Percentiles rank a stretch among this genome's conserved stretches.
Conservation (phyloP, 2,797 vertebrate genomes). For the Nothura maculosa region DNA sequence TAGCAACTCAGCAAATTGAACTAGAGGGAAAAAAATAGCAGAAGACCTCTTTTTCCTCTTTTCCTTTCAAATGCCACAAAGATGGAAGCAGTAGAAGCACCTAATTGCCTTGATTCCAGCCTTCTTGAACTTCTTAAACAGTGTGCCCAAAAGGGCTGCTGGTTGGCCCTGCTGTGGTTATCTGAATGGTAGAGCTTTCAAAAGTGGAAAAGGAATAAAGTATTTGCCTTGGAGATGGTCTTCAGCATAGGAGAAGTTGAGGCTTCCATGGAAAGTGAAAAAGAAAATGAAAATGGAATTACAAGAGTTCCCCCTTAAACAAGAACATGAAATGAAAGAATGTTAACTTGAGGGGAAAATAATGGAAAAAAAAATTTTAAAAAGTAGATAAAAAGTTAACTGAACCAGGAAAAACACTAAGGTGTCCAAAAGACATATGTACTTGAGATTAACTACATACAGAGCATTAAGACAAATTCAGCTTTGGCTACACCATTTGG, state of each 20-base stretch:
- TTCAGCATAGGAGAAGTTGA: neutral
- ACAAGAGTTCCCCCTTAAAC: neutral
- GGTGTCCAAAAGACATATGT: neutral
- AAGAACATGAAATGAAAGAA: neutral
- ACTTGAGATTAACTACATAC: neutral
- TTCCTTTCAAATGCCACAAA: neutral
- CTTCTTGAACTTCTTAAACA: neutral
- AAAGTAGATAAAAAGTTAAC: neutral
- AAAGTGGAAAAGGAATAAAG: neutral
- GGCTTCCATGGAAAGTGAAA: neutral
- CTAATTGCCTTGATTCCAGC: neutral
- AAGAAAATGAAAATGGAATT: neutral
- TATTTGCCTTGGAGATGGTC: neutral
- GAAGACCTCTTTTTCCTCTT: neutral
- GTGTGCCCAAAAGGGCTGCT: neutral
- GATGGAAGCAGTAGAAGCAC: neutral
- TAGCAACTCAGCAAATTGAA: neutral
- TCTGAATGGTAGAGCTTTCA: neutral
- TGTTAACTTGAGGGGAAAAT: neutral
- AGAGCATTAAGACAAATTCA: neutral
- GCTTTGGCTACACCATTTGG: neutral
- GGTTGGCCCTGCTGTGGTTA: neutral
- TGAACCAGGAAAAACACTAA: neutral
- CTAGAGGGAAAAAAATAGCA: conserved; percentile 6
- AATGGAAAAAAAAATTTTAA: neutral